A percentile compares a stretch with the other conserved stretches of the same genome.
These are phyloP conservation scores for Choloepus hoffmanni DNA, from an alignment of 2,113 vertebrate genomes.

Conservation along the genomic window DNA sequence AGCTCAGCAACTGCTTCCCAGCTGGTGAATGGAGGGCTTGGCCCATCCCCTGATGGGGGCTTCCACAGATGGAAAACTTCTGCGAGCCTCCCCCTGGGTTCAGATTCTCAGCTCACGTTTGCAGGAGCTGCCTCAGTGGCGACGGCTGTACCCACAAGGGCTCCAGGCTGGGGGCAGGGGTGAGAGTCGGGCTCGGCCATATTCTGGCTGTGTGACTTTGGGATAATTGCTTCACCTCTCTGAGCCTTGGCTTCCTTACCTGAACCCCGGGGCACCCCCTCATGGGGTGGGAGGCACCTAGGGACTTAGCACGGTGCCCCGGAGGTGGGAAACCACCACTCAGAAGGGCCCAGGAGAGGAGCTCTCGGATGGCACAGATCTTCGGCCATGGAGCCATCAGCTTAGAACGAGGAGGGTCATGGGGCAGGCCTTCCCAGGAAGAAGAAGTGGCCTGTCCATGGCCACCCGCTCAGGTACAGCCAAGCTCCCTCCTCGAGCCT, in stretches of 20 bases:
- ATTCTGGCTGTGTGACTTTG: too few relatives aligned
- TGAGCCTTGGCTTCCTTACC: background rate
- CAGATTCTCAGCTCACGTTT: too few relatives aligned
- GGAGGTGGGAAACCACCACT: background rate
- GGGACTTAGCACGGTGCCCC: background rate
- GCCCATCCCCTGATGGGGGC: too few relatives aligned
- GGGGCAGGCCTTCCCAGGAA: background rate
- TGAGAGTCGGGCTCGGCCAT: too few relatives aligned
- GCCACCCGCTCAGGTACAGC: background rate
- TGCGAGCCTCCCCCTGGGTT: too few relatives aligned
- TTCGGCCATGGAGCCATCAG: background rate
- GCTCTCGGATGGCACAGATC: background rate
- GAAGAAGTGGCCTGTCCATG: fast-evolving
- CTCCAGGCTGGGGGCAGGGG: too few relatives aligned
- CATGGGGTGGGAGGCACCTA: too few relatives aligned
- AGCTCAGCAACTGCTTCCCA: too few relatives aligned
- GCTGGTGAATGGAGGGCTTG: background rate
- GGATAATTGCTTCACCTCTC: background rate
- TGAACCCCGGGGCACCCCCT: fast-evolving
- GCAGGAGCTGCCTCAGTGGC: too few relatives aligned
- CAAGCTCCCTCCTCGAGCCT: too few relatives aligned
- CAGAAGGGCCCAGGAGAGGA: background rate
- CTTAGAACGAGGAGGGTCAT: background rate
- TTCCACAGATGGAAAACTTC: too few relatives aligned
- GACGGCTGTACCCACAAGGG: too few relatives aligned